Conservation (phyloP, 23 tunicate genomes). For the Aplidium turbinatum region DNA sequence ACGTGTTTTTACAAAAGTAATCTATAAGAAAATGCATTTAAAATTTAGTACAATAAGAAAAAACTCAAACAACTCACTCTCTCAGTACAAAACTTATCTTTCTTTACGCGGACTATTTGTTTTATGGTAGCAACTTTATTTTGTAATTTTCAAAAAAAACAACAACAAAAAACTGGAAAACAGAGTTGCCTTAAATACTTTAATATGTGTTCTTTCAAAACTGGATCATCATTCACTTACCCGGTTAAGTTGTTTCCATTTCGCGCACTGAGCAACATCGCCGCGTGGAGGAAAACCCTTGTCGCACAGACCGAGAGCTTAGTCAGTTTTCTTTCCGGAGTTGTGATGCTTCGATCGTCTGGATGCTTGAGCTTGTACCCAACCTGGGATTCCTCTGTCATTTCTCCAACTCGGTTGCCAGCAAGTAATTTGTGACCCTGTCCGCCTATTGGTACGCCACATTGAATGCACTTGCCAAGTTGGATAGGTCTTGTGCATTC, state of each 20-base stretch:
- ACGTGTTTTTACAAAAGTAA: too few species aligned
- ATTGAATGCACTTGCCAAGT: conserved; percentile 54
- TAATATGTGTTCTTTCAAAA: too few species aligned
- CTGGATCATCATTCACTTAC: neutral
- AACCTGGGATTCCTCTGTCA: conserved; percentile 62
- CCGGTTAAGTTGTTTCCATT: neutral
- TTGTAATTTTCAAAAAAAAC: too few species aligned
- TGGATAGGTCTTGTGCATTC: conserved; percentile 54
- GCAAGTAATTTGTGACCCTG: conserved; percentile 5
- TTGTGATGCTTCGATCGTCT: neutral
- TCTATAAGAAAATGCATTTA: neutral
- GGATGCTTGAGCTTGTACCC: conserved; percentile 43
- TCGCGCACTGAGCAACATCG: conserved; percentile 36
- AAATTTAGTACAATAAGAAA: neutral
- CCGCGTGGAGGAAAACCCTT: conserved; percentile 40
- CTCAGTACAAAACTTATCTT: neutral
- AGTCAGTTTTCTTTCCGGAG: conserved; percentile 52
- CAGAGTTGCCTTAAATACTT: neutral
- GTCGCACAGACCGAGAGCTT: conserved; percentile 43
- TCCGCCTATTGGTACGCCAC: conserved; percentile 49
- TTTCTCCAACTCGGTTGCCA: conserved; percentile 48
- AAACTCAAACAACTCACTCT: neutral
- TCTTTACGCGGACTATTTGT: too few species aligned
- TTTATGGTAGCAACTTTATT: too few species aligned
- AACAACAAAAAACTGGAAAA: neutral